phyloP scores from a whole-genome alignment of 2,113 vertebrate genomes.

The Mola mola region DNA sequence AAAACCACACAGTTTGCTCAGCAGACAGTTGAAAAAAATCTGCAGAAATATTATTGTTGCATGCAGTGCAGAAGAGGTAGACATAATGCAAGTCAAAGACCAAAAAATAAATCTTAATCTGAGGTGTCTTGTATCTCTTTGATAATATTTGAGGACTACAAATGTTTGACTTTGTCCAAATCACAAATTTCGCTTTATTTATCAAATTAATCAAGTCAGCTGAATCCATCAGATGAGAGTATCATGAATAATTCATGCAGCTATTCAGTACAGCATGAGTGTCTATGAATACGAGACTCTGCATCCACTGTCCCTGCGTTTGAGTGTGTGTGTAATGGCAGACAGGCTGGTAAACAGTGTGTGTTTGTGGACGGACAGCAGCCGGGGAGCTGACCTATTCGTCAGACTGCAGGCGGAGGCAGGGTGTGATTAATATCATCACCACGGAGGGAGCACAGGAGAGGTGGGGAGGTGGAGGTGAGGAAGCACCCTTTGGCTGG shows the following conservation, averaged over 20 bases:
- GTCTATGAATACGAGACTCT: too few species aligned
- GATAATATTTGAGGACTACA: too few species aligned
- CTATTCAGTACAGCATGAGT: constrained; percentile 7
- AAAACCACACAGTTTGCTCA: too few species aligned
- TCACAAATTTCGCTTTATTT: too few species aligned
- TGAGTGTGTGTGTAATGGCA: constrained; percentile 10
- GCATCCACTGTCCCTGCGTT: too few species aligned
- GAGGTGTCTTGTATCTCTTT: too few species aligned
- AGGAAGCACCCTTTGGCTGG: constrained; percentile 7
- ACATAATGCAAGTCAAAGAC: too few species aligned
- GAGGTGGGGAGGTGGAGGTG: constrained; percentile 2
- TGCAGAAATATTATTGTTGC: too few species aligned
- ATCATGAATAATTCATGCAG: constrained; percentile 56
- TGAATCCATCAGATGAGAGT: constrained; percentile 37
- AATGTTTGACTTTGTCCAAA: too few species aligned
- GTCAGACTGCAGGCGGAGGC: constrained; percentile 65
- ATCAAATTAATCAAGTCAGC: constrained; percentile 43
- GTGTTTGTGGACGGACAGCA: constrained; percentile 58
- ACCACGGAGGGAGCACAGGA: constrained; percentile 56
- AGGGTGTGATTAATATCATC: constrained; percentile 75
- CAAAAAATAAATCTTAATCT: too few species aligned
- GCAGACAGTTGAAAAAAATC: too few species aligned
- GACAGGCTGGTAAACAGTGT: constrained; percentile 61
- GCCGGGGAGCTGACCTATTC: constrained; percentile 78
- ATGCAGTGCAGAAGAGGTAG: too few species aligned